Percentiles rank a stretch among this genome's conserved stretches.
Evolutionary conservation across 2,797 vertebrate species (phyloP).

Genomic region (Dallia pectoralis): DNA sequence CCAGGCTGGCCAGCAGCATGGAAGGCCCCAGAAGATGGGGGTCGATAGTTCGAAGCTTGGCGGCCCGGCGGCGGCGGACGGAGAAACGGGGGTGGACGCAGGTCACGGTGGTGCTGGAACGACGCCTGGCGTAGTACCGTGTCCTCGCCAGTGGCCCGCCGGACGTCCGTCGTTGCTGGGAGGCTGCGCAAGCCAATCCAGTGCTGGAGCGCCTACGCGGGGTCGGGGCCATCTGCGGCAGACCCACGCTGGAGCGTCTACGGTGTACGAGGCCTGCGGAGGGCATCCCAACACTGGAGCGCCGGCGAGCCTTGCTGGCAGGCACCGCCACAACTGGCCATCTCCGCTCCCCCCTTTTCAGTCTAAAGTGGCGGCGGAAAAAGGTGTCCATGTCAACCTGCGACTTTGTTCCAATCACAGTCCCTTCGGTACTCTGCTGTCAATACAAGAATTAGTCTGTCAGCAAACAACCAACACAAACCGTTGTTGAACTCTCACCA

Average conservation of each 20-base stretch:
- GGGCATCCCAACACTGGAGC: conserved; percentile 81
- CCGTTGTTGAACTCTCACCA: not conserved
- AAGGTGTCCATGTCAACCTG: conserved; percentile 82
- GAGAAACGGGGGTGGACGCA: conserved; percentile 71
- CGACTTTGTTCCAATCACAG: conserved; percentile 1
- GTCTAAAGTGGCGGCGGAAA: conserved; percentile 82
- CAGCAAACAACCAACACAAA: conserved; percentile 38
- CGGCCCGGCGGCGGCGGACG: conserved; percentile 53
- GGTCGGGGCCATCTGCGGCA: conserved; percentile 1
- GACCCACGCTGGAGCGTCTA: conserved; percentile 59
- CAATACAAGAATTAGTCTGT: conserved; percentile 66
- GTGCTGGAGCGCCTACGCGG: conserved; percentile 39
- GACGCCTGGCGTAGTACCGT: conserved; percentile 42
- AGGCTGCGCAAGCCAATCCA: not conserved
- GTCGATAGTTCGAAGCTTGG: conserved; percentile 53
- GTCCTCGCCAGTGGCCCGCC: conserved; percentile 8
- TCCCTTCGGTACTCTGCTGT: conserved; percentile 61
- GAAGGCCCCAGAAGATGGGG: conserved; percentile 75
- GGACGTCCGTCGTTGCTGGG: not conserved
- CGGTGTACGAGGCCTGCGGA: conserved; percentile 70
- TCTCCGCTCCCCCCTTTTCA: conserved; percentile 56
- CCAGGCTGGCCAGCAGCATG: conserved; percentile 73
- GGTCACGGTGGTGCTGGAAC: conserved; percentile 70
- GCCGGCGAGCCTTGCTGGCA: conserved; percentile 81
- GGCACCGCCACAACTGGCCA: conserved; percentile 64